phyloP scores from a whole-genome alignment of 2,888 invertebrate species.

The Thymelicus sylvestris region DNA sequence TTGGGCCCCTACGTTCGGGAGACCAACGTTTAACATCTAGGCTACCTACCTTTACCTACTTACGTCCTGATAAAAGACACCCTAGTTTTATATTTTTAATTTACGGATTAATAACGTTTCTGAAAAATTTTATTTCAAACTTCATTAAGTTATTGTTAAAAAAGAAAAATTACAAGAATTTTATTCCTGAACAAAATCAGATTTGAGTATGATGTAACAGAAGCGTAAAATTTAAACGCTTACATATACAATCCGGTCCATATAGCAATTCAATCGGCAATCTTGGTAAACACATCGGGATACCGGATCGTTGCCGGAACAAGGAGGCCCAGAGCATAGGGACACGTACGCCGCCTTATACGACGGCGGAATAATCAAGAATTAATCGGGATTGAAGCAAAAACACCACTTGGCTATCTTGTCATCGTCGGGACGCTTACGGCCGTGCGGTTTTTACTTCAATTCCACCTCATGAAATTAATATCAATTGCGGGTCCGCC shows the following conservation, averaged over 20 bases:
- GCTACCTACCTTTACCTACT: too few relatives aligned
- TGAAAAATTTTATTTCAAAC: too few relatives aligned
- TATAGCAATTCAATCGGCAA: constrained; percentile 12
- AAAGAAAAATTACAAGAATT: too few relatives aligned
- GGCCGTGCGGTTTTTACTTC: constrained; percentile 55
- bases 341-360: constrained; percentile 44
- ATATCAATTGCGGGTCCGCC: constrained; percentile 69
- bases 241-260: constrained; percentile 1
- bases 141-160: too few relatives aligned
- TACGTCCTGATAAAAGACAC: too few relatives aligned
- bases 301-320: constrained; percentile 28
- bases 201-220: neutral
- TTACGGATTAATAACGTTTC: too few relatives aligned
- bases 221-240: neutral
- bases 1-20: too few relatives aligned
- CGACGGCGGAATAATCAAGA: constrained; percentile 45
- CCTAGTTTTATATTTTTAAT: too few relatives aligned
- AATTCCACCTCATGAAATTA: constrained; percentile 71
- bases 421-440: constrained; percentile 48
- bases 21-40: too few relatives aligned
- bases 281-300: constrained; percentile 13
- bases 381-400: constrained; percentile 52
- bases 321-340: constrained; percentile 24
- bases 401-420: constrained; percentile 51
- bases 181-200: neutral